A percentile compares a stretch with the other conserved stretches of the same genome.
These are phyloP conservation scores for Polyploca ridens DNA, from an alignment of 2,888 invertebrate genomes.

Conservation along the genomic window DNA sequence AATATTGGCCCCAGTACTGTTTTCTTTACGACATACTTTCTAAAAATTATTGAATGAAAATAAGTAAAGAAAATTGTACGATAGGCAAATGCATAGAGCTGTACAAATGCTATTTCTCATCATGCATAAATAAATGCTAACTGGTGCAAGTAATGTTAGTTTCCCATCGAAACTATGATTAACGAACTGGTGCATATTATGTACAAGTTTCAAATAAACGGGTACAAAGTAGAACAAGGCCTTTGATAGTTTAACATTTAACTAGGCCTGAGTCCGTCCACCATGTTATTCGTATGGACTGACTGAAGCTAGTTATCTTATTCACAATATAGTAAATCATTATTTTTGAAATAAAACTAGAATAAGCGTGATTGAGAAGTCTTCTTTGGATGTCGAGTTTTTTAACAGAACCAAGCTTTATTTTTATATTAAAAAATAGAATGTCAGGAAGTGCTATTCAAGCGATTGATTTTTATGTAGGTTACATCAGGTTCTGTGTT, in stretches of 20 bases:
- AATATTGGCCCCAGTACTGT: neutral
- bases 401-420: too few species aligned
- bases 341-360: too few species aligned
- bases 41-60: neutral
- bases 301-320: too few species aligned
- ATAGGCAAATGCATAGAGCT: neutral
- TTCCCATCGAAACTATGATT: constrained; percentile 19
- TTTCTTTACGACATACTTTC: too few species aligned
- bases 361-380: too few species aligned
- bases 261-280: neutral
- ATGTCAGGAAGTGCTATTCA: too few species aligned
- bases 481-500: too few species aligned
- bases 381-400: too few species aligned
- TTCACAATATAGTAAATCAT: too few species aligned
- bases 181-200: neutral
- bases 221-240: constrained; percentile 1
- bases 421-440: too few species aligned
- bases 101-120: constrained; percentile 33
- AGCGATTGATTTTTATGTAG: too few species aligned
- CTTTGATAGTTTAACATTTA: neutral
- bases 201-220: neutral
- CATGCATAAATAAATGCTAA: constrained; percentile 24
- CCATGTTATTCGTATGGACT: neutral
- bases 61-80: neutral
- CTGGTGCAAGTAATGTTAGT: neutral